Conservation (phyloP, 2,888 invertebrate genomes). For the Matsumyia berberina region DNA sequence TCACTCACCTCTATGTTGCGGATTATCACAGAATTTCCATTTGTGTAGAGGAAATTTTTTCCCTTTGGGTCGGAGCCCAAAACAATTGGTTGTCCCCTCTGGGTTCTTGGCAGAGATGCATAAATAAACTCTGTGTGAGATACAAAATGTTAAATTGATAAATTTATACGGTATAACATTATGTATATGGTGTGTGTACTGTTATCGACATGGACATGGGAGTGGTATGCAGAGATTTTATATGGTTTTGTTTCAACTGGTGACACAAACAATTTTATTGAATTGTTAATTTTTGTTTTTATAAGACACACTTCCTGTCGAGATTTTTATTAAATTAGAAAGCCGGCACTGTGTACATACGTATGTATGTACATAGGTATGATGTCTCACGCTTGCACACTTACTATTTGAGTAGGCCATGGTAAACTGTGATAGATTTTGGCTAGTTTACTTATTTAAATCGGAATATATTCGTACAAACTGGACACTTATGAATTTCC, state of each 20-base stretch:
- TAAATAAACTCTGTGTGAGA: constrained; percentile 91
- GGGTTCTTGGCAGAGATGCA: constrained; percentile 96
- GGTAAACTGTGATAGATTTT: constrained; percentile 13
- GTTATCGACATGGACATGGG: constrained; percentile 59
- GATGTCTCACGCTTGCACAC: constrained; percentile 45
- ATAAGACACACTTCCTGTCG: not conserved
- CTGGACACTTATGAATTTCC: not conserved
- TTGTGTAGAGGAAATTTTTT: constrained; percentile 97
- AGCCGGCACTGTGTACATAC: constrained; percentile 55
- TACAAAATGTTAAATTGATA: constrained; percentile 41
- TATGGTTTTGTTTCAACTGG: not conserved
- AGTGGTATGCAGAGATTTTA: constrained; percentile 55
- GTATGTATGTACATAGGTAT: not conserved
- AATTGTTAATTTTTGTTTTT: constrained; percentile 21
- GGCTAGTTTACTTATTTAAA: constrained; percentile 7
- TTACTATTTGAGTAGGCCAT: constrained; percentile 76
- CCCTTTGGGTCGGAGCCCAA: constrained; percentile 98
- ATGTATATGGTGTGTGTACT: constrained; percentile 9
- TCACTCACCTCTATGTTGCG: constrained; percentile 93
- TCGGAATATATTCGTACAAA: not conserved
- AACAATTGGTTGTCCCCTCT: constrained; percentile 96
- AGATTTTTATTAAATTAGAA: constrained; percentile 31
- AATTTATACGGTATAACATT: constrained; percentile 22
- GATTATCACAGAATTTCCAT: constrained; percentile 99
- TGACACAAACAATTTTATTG: not conserved